Base-by-base conservation (phyloP, 37 sponge, comb jelly and placozoan genomes). In the Halichondria panicea region DNA sequence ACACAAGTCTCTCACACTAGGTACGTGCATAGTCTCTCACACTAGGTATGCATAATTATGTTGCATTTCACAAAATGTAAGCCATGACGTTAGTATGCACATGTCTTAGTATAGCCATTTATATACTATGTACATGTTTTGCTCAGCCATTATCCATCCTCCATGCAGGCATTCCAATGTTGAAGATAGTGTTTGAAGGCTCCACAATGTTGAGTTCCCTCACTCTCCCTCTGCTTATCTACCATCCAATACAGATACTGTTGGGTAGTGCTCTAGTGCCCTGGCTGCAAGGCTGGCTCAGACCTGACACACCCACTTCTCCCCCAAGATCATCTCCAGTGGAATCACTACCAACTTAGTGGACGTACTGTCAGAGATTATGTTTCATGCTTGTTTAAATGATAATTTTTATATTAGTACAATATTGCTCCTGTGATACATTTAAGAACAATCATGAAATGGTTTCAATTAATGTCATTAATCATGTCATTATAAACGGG, bases 1-100 rank as follows among this genome's bases (percentile, higher is more conserved):
- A n/a, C 99, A 98, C 89, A 98, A 98, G 76, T 90, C 91, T 45
- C 94, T 98, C 28, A 98, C 99, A 54, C 86, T 98, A 53, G 99
- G 95, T 94, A 43, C 52, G 83, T 55, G 6, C 36, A n/a, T n/a
- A 98, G 76, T 90, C 91, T 45, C 94, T 98, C 28, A 98, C 99
- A 54, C 86, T 98, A 53, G 99, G 95, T 94, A 24, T 58, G 59
- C 59, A 64, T 70, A 32, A 13, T 21, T 52, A 9, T 24, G 25
- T 7, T 13, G 61, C 27, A 46, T 72, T 38, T 13, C 2, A 54
- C 25, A 54, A 34, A 8, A 54, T 45, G 13, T 58, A 64, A 37
- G 37, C 40, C 36, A 35, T 34, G 8, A 12, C 4, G 36, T 35
- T 64, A n/a, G n/a, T 48, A 15, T 48, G 15, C 15, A 48, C 11